Percentiles rank a stretch among this genome's conserved stretches.
These are phyloP conservation scores for Strigops habroptila DNA, from an alignment of 2,113 vertebrate species.

Conservation along the genomic window DNA sequence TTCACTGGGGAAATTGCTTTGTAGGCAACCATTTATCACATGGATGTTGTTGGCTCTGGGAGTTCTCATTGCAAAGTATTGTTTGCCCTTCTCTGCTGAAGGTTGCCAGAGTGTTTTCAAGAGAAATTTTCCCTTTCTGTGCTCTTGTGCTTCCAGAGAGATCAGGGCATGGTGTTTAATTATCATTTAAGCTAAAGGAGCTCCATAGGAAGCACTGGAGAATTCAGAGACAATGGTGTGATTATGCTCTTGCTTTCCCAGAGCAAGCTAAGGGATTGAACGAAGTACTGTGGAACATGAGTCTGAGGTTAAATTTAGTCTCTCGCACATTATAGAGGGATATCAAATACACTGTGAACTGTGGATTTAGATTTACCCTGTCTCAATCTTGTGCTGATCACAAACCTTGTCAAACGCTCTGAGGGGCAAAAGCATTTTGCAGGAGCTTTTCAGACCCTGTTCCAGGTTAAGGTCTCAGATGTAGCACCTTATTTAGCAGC, in stretches of 20 bases:
- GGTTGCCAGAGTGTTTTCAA: background rate
- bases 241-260: background rate
- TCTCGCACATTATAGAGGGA: background rate
- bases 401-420: background rate
- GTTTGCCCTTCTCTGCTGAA: conserved; percentile 1
- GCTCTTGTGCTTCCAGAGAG: background rate
- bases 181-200: background rate
- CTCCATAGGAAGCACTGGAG: background rate
- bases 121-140: conserved; percentile 32
- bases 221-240: background rate
- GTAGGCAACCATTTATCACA: background rate
- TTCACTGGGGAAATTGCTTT: conserved; percentile 8
- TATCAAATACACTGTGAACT: background rate
- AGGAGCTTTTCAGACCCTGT: background rate
- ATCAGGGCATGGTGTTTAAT: background rate
- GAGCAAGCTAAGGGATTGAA: background rate
- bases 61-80: conserved; percentile 37
- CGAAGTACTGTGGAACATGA: background rate
- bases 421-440: background rate
- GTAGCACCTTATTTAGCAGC: conserved; percentile 6
- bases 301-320: background rate
- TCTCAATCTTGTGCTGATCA: background rate
- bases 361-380: background rate
- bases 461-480: background rate
- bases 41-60: conserved; percentile 16